Evolutionary conservation across 2,113 vertebrate genomes (phyloP), one percentile per base, ranked within the genome.

Genomic region (Laterallus jamaicensis): DNA sequence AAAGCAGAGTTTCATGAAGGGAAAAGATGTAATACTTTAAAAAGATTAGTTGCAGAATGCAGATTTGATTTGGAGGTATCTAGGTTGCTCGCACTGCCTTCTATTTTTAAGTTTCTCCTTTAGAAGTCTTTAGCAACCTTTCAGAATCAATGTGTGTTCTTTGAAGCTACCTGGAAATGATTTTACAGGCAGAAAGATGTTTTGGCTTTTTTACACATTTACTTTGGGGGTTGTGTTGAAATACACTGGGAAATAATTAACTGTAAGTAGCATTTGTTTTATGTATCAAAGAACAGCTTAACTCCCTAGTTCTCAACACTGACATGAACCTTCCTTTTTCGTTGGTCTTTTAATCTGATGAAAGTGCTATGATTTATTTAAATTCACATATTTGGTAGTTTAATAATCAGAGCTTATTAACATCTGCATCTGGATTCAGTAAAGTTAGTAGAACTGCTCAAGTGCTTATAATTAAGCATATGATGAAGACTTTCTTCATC

Each of bases 131-230:
- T 90, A 58, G 54, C 91, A 85, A 15, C 44, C 28, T 91, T 93
- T 92, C 59, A 52, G 44, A 83, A 82, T 82, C 75, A 75, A 8
- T 31, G 12, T 49, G 24, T 58, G 85, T 75, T 87, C 56, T 95
- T 87, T 79, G 90, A 87, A 96, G 81, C 89, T 80, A 73, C 70
- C 62, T 73, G 71, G 79, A 71, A 86, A 84, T 80, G 39, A 50
- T 62, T 93, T 82, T 16, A 58, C 58, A 76, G 67, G 68, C 86
- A 92, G 54, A 82, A 40, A 4, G 54, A 29, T 75, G 32, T 55
- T 83, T 91, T 86, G 75, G 14, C 19, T 40, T 67, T 82, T 95
- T 95, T 37, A 47, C 39, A 37, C 82, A 80, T 96, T 96, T 77
- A 44, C 66, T 88, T 84, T 86, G 62, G 54, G 44, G 1, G 74